A percentile compares a stretch with the other conserved stretches of the same genome.
Evolutionary conservation across 1,140 invertebrate species (phyloP).

Genomic region (Eriocheir sinensis): DNA sequence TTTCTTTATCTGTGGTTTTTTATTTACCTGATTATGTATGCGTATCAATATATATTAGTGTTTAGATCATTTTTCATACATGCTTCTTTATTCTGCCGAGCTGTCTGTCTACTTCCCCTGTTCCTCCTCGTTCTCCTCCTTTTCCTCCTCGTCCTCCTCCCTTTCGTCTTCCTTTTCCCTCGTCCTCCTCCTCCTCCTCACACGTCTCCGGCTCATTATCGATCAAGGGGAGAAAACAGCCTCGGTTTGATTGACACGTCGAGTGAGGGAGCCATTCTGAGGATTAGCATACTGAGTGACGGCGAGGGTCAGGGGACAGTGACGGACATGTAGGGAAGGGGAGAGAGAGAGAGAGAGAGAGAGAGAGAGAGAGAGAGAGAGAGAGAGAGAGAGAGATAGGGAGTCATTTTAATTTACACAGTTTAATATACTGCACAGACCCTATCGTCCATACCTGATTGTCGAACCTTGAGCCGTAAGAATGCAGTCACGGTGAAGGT

Average conservation of each 20-base stretch:
- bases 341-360: neutral
- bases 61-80: neutral
- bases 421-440: too few relatives aligned
- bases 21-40: neutral
- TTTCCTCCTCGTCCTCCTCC: too few relatives aligned
- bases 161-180: neutral
- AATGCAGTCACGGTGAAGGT: too few relatives aligned
- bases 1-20: neutral
- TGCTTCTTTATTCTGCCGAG: neutral
- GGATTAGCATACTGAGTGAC: conserved; percentile 14
- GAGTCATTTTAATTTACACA: neutral
- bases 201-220: neutral
- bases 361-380: neutral
- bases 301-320: neutral
- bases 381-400: too few relatives aligned
- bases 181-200: too few relatives aligned
- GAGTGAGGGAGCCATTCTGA: neutral
- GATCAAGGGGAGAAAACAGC: conserved; percentile 23
- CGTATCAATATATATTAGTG: neutral
- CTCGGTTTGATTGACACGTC: neutral
- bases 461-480: too few relatives aligned
- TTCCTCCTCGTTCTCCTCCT: neutral
- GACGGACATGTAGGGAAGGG: neutral
- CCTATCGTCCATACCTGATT: too few relatives aligned
- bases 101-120: neutral